phyloP scores from a whole-genome alignment of 64 coral and sea anemone genomes.

The Actinia equina region DNA sequence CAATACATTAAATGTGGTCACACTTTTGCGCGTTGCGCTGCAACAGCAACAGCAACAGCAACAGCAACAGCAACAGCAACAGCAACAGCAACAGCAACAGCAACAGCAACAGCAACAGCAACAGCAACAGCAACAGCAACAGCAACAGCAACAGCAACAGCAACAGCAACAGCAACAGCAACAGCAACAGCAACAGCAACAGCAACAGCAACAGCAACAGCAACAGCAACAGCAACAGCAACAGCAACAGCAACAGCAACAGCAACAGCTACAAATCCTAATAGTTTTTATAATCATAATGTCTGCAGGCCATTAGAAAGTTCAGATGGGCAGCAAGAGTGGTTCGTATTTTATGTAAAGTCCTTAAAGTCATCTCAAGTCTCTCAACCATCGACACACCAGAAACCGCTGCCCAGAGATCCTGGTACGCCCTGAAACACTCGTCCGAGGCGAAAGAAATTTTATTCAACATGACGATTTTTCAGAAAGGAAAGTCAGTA shows the following conservation, averaged over 20 bases:
- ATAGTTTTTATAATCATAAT: background rate
- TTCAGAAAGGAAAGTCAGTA: constrained; percentile 82
- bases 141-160: no score
- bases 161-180: no score
- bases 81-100: no score
- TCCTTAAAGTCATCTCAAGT: constrained; percentile 24
- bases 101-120: no score
- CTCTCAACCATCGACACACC: constrained; percentile 37
- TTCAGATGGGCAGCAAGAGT: constrained; percentile 48
- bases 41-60: background rate
- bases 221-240: no score
- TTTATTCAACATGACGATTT: constrained; percentile 74
- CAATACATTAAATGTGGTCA: no score
- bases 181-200: background rate
- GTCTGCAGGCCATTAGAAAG: constrained; percentile 50
- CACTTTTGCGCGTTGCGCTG: no score
- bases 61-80: background rate
- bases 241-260: no score
- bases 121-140: no score
- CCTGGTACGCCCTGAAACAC: constrained; percentile 58
- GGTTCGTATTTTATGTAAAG: constrained; percentile 20
- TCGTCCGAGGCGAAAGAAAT: constrained; percentile 77
- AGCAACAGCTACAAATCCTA: no score
- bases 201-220: no score
- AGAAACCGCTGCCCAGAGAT: constrained; percentile 71